Evolutionary conservation across 2,888 invertebrate species (phyloP), one percentile per base, ranked within the genome.

Genomic region (Diabrotica balteata): DNA sequence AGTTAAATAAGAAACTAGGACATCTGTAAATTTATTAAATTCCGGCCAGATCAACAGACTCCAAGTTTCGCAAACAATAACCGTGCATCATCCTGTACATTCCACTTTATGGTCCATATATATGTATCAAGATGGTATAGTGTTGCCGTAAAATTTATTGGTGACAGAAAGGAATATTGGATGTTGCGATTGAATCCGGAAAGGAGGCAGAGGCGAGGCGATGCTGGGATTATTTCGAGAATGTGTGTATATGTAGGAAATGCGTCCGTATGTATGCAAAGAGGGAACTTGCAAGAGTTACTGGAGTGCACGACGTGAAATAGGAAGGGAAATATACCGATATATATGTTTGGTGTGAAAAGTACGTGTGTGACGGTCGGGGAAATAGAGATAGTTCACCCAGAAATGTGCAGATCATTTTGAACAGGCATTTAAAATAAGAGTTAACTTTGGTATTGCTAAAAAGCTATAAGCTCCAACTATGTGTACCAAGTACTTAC

Each of bases 151-250:
- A 64, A 64, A 58, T 64, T 64, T 59, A 64, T 59, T 64, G 58
- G 64, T 64, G 64, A 49, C 64, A 64, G 64, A 52, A 58, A 58
- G 59, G 64, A 64, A 64, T 64, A 64, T 64, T 64, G 64, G 64
- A 64, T 64, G 64, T 46, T 59, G 50, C 64, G 64, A 64, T 64
- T 64, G 64, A 64, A 64, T 64, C 45, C 58, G 58, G 46, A 52
- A 55, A 64, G 64, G 44, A 57, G 22, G 45, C 45, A 51, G 58
- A 32, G 52, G 32, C 50, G 17, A 17, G 17, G 45, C 44, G 44
- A 45, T 44, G 55, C 17, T 8, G 17, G 45, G 44, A 57, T 57
- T 45, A 57, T 57, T 45, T 8, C 45, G 45, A 57, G 55, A 45
- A 57, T 57, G 11, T 11, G 45, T 43, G 11, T 57, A n/a, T 57